Percentiles rank a stretch among this genome's conserved stretches.
Conservation (phyloP, 2,888 invertebrate genomes). For the Mimachlamys varia region DNA sequence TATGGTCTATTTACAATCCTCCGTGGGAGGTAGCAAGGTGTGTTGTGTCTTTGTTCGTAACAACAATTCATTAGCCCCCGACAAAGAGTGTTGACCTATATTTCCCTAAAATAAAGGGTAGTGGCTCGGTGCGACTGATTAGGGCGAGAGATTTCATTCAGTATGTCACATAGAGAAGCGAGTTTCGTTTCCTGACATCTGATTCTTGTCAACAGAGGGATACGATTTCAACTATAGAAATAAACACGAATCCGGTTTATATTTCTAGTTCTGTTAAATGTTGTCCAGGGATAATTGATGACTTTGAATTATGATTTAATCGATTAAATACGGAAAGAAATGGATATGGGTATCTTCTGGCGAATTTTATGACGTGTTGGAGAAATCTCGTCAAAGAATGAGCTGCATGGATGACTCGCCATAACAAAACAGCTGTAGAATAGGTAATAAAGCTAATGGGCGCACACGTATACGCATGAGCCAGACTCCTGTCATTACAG, state of each 20-base stretch:
- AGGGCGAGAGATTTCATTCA: neutral
- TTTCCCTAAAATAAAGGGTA: slow-evolving; percentile 6
- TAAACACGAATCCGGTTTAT: neutral
- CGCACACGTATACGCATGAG: neutral
- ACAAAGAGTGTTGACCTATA: neutral
- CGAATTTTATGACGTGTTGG: neutral
- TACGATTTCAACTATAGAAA: slow-evolving; percentile 3
- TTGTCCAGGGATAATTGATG: neutral
- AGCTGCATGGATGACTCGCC: neutral
- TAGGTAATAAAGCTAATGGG: too few species aligned
- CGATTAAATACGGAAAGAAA: neutral
- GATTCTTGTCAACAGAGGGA: neutral
- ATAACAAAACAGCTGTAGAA: neutral
- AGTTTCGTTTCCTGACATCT: neutral
- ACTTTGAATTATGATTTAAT: neutral
- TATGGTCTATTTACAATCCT: neutral
- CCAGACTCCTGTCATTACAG: neutral
- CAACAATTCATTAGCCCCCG: slow-evolving; percentile 12
- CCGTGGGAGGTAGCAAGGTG: slow-evolving; percentile 3
- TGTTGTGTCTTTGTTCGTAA: neutral
- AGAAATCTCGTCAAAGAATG: neutral
- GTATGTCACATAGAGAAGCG: neutral
- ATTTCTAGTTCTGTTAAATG: neutral
- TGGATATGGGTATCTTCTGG: neutral
- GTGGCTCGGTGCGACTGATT: neutral